Percentiles rank a stretch among this genome's conserved stretches.
Conservation (phyloP, 2,113 vertebrate genomes). For the Lichenostomus cassidix region DNA sequence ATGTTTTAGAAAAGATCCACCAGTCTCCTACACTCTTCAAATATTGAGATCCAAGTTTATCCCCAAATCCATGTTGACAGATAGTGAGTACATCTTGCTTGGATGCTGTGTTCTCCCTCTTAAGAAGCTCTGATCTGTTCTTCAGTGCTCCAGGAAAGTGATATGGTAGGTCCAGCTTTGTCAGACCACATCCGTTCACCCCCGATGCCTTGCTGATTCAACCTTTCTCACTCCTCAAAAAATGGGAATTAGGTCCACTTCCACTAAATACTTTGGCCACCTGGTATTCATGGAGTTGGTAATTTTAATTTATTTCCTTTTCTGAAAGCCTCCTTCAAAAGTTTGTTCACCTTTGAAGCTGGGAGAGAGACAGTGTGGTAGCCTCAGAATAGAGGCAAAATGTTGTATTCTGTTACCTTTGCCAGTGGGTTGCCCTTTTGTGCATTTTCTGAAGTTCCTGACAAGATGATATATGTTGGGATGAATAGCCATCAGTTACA, state of each 20-base stretch:
- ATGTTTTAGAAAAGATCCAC: background rate
- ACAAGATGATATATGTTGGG: background rate
- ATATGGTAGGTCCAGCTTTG: rapidly evolving
- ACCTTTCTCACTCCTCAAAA: background rate
- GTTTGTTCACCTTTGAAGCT: constrained; percentile 4
- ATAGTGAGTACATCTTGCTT: background rate
- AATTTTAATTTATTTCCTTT: background rate
- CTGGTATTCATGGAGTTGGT: background rate
- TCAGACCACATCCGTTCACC: background rate
- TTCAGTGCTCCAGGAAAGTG: rapidly evolving
- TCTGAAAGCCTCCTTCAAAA: background rate
- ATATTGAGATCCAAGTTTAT: background rate
- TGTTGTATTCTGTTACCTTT: background rate
- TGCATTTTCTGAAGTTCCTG: background rate
- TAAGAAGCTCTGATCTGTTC: background rate
- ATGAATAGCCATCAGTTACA: background rate
- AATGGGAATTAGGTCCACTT: background rate
- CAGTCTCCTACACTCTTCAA: background rate
- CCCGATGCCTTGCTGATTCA: background rate
- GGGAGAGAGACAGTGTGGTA: background rate
- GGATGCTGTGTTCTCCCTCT: background rate
- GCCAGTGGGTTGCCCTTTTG: background rate
- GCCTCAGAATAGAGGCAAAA: background rate
- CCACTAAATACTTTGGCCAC: background rate
- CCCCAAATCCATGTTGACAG: background rate